These are phyloP conservation scores for Brachyptera risi DNA, from an alignment of 2,888 invertebrate species.

Conservation along the genomic window DNA sequence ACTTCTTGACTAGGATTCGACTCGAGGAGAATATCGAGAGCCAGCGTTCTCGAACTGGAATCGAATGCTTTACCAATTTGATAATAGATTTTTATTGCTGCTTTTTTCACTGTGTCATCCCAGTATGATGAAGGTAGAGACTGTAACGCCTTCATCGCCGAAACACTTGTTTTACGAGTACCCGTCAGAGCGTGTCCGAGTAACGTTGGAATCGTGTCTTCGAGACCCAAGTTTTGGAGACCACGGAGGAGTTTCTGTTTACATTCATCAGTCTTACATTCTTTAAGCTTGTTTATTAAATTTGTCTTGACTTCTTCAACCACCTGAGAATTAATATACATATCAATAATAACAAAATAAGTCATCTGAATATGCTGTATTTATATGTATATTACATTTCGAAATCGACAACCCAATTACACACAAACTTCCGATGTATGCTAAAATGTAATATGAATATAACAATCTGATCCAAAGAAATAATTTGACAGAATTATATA, in stretches of 20 bases:
- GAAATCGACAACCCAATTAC: too few relatives aligned
- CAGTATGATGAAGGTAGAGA: constrained; percentile 47
- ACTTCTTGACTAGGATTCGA: constrained; percentile 53
- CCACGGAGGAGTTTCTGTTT: constrained; percentile 60
- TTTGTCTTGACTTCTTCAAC: constrained; percentile 43
- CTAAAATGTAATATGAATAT: too few relatives aligned
- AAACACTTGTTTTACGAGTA: constrained; percentile 53
- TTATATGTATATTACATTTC: too few relatives aligned
- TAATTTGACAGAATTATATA: too few relatives aligned
- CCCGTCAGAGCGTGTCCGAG: constrained; percentile 53
- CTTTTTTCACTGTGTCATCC: constrained; percentile 45
- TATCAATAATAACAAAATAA: background rate
- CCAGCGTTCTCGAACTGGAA: constrained; percentile 64
- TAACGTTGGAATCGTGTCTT: constrained; percentile 56
- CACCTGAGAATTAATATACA: constrained; percentile 39
- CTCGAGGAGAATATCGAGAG: constrained; percentile 64
- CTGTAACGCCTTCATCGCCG: constrained; percentile 64
- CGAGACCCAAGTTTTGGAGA: constrained; percentile 63
- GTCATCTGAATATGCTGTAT: background rate
- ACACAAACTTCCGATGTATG: too few relatives aligned
- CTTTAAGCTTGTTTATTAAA: constrained; percentile 44
- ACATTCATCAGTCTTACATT: constrained; percentile 56
- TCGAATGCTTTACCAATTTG: constrained; percentile 58
- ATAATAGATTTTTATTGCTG: constrained; percentile 55
- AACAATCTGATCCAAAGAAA: too few relatives aligned